Evolutionary conservation across 2,113 vertebrate species (phyloP), one percentile per base, ranked within the genome.

Genomic region (Phylloscopus trochilus): DNA sequence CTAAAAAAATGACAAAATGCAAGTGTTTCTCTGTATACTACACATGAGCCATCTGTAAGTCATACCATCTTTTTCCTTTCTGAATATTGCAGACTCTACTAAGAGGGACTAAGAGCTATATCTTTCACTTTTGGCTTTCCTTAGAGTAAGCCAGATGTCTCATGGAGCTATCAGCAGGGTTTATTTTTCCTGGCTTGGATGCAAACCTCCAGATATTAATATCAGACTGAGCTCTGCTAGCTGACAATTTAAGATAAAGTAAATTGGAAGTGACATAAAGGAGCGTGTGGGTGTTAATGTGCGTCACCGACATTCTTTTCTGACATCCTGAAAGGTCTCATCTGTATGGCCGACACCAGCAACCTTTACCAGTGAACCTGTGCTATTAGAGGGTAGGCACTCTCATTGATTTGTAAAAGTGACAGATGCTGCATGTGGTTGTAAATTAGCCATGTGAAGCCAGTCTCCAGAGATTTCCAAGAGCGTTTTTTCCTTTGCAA

Each of bases 181-280:
- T 97, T 97, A 96, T 98, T 98, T 98, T 98, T 96, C 92, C 97
- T 98, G 97, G 95, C 96, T 97, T 95, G 86, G 77, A 96, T 95
- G 95, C 93, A 98, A 97, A 95, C 88, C 83, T 97, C 87, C 70
- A 96, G 96, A 97, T 98, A 98, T 98, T 98, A 97, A 97, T 98
- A 98, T 96, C 92, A 93, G 94, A 60, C 62, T 91, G 84, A 96
- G 94, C 95, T 95, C 95, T 97, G 92, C 92, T 97, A 96, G 96
- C 97, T 98, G 98, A 98, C 97, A 98, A 97, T 97, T 98, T 97
- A 97, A 97, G 93, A 96, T 97, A 98, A 98, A 97, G 93, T 96
- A 98, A 98, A 98, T 98, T 97, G 93, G 73, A 98, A 97, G 91
- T 97, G 98, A 97, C 97, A 98, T 95, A 95, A 97, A 97, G 92